Percentiles rank a stretch among this genome's conserved stretches.
Conservation (phyloP, 2,888 invertebrate species). For the Eucera pruinosa region DNA sequence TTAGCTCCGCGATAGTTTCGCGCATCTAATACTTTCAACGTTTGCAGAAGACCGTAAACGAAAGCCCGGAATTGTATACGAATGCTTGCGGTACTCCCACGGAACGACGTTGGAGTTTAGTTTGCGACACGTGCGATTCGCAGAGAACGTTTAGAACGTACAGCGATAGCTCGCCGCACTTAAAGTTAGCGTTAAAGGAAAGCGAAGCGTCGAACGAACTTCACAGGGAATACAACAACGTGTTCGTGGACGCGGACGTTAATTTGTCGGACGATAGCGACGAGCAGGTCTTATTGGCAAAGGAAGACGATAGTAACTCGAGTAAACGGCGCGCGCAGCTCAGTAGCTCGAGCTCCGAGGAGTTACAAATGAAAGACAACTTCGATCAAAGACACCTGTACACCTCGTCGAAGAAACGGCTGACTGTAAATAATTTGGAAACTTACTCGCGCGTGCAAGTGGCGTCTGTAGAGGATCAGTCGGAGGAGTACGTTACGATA, state of each 20-base stretch:
- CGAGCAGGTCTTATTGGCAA: constrained; percentile 66
- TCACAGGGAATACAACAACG: constrained; percentile 73
- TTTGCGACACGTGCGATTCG: constrained; percentile 82
- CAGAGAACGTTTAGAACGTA: constrained; percentile 72
- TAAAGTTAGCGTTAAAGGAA: constrained; percentile 68
- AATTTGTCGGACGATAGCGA: constrained; percentile 80
- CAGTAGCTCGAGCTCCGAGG: constrained; percentile 46
- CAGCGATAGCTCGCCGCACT: constrained; percentile 61
- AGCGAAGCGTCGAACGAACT: constrained; percentile 67
- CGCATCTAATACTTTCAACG: neutral
- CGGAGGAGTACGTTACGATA: constrained; percentile 89
- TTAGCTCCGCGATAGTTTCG: neutral
- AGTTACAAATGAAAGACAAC: constrained; percentile 43
- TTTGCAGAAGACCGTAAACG: constrained; percentile 73
- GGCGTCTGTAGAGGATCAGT: constrained; percentile 70
- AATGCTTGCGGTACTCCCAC: constrained; percentile 75
- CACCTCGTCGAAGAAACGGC: constrained; percentile 17
- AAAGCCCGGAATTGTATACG: constrained; percentile 67
- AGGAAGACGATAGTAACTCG: constrained; percentile 33
- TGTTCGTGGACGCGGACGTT: constrained; percentile 79
- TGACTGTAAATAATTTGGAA: constrained; percentile 52
- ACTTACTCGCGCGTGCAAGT: constrained; percentile 67
- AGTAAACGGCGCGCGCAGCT: constrained; percentile 33
- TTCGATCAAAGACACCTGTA: constrained; percentile 34
- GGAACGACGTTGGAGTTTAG: constrained; percentile 86